phyloP scores from a whole-genome alignment of 2,888 invertebrate genomes.

The Apeira syringaria region DNA sequence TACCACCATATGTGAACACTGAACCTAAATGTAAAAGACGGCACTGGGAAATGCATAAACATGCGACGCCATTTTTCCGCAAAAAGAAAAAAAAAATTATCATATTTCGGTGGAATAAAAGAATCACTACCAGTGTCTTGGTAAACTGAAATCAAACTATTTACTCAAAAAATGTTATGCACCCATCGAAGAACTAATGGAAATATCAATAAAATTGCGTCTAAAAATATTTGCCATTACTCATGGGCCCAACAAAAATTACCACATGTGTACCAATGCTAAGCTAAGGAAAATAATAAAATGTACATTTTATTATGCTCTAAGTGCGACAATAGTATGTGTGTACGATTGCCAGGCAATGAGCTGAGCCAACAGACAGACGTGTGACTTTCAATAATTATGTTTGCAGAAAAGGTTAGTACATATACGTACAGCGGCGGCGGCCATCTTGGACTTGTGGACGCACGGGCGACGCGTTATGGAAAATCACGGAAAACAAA shows the following conservation, averaged over 20 bases:
- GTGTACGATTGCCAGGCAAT: constrained; percentile 61
- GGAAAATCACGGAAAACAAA: constrained; percentile 50
- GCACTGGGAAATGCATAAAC: no score
- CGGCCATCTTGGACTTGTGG: constrained; percentile 54
- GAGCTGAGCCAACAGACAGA: constrained; percentile 66
- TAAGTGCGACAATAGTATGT: constrained; percentile 47
- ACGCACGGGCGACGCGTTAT: constrained; percentile 38
- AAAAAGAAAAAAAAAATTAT: no score
- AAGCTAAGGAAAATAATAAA: constrained; percentile 26
- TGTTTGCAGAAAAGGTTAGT: constrained; percentile 76
- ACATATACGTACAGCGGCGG: constrained; percentile 45
- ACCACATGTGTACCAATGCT: constrained; percentile 28
- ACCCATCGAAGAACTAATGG: constrained; percentile 4
- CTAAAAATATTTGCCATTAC: constrained; percentile 25
- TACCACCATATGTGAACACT: no score
- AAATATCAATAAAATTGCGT: constrained; percentile 6
- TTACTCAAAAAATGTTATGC: constrained; percentile 3
- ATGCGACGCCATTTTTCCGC: no score
- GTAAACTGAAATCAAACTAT: no score
- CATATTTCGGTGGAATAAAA: no score
- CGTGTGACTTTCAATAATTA: constrained; percentile 80
- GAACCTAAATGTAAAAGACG: no score
- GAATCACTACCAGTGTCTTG: no score
- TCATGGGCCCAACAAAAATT: constrained; percentile 32
- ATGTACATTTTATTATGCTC: constrained; percentile 39